phyloP scores from a whole-genome alignment of 2,797 vertebrate species.

The Peromyscus nudipes region DNA sequence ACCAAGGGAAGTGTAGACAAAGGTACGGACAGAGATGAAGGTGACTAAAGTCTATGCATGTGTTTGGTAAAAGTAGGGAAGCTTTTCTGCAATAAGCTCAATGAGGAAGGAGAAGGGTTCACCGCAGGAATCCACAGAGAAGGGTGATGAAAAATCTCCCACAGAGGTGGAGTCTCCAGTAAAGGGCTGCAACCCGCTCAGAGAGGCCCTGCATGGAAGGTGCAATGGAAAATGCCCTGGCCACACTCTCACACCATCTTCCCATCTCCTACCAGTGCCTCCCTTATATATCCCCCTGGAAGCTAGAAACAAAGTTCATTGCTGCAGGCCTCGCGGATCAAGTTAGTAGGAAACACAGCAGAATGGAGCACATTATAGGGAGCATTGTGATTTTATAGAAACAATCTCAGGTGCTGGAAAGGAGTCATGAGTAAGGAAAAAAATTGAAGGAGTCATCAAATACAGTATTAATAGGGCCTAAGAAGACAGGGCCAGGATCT shows the following conservation, averaged over 20 bases:
- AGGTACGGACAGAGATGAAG: neutral
- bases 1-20: neutral
- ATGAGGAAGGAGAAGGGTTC: neutral
- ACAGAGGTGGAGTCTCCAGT: neutral
- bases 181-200: neutral
- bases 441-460: neutral
- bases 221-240: neutral
- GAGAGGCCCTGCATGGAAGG: neutral
- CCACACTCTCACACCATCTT: neutral
- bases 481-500: neutral
- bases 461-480: neutral
- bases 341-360: neutral
- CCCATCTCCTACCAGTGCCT: too few species aligned
- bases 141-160: neutral
- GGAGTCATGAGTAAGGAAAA: neutral
- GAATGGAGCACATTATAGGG: neutral
- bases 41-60: neutral
- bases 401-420: neutral
- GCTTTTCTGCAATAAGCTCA: neutral
- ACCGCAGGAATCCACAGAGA: neutral
- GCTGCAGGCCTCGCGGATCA: neutral
- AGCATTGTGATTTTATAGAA: neutral
- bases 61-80: neutral
- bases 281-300: neutral
- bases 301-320: neutral